phyloP scores from a whole-genome alignment of 2,797 vertebrate species.

The Adrianichthys oophorus region DNA sequence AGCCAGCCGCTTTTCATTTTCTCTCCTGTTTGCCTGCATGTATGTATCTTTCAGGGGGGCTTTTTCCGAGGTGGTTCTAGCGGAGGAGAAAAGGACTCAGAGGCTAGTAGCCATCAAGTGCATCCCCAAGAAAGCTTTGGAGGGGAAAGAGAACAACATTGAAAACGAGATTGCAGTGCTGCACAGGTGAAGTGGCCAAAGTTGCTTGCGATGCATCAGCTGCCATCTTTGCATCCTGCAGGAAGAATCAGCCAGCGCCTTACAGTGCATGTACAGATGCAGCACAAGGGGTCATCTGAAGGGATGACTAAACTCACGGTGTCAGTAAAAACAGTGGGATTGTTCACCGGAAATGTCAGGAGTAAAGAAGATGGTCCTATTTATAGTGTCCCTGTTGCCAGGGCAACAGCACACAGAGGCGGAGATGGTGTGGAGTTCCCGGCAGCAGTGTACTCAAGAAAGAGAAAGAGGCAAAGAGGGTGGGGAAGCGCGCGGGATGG shows the following conservation, averaged over 20 bases:
- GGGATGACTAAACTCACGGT: slow-evolving; percentile 69
- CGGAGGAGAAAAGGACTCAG: slow-evolving; percentile 89
- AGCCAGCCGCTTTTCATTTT: slow-evolving; percentile 5
- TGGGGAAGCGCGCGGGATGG: slow-evolving; percentile 29
- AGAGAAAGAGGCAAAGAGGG: slow-evolving; percentile 59
- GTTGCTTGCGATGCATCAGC: neutral
- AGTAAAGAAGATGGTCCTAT: slow-evolving; percentile 83
- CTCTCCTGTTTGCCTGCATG: slow-evolving; percentile 15
- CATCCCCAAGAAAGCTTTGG: slow-evolving; percentile 94
- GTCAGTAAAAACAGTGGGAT: slow-evolving; percentile 77
- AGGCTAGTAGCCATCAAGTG: slow-evolving; percentile 96
- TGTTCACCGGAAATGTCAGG: slow-evolving; percentile 81
- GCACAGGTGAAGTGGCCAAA: slow-evolving; percentile 82
- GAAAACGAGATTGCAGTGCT: slow-evolving; percentile 96
- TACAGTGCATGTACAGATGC: slow-evolving; percentile 10
- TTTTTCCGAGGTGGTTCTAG: slow-evolving; percentile 95
- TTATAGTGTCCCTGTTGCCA: slow-evolving; percentile 85
- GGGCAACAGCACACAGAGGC: slow-evolving; percentile 81
- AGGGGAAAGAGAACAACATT: slow-evolving; percentile 95
- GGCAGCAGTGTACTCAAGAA: slow-evolving; percentile 76
- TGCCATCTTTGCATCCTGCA: neutral
- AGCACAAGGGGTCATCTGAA: slow-evolving; percentile 56
- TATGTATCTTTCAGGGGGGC: slow-evolving; percentile 80
- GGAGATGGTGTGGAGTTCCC: slow-evolving; percentile 79
- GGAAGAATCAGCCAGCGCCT: slow-evolving; percentile 10